These are phyloP conservation scores for Ashinkailepas kermadecensis DNA, from an alignment of 2,888 invertebrate species.

Conservation along the genomic window DNA sequence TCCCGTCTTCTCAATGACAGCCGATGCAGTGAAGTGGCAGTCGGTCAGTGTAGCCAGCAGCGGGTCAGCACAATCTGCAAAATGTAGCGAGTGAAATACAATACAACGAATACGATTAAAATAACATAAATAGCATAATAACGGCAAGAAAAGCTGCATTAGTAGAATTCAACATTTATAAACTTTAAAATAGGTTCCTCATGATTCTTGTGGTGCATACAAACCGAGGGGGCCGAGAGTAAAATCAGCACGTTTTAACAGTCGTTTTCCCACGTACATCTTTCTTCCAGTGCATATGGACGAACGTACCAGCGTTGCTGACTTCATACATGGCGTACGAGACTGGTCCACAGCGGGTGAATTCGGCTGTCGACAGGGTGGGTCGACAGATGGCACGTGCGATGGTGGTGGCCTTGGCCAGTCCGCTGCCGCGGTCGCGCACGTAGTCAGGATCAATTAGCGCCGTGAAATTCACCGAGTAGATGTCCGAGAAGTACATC, in stretches of 20 bases:
- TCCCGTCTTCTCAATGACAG: background rate
- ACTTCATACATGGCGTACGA: background rate
- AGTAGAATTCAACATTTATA: too few relatives aligned
- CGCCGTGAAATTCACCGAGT: background rate
- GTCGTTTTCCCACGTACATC: background rate
- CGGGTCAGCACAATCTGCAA: background rate
- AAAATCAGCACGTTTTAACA: background rate
- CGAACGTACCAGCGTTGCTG: background rate
- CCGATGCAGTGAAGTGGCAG: constrained; percentile 3
- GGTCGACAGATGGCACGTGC: background rate
- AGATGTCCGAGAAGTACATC: background rate
- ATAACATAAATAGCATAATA: too few relatives aligned
- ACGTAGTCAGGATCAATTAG: background rate
- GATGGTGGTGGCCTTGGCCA: background rate
- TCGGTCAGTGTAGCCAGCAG: background rate
- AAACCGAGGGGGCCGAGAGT: background rate
- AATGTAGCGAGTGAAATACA: too few relatives aligned
- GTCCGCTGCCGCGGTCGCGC: background rate
- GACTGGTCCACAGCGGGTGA: background rate
- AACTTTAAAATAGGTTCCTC: too few relatives aligned
- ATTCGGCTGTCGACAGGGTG: background rate
- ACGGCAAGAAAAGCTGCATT: too few relatives aligned
- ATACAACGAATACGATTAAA: too few relatives aligned
- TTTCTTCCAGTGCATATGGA: background rate
- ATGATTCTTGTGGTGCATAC: too few relatives aligned